phyloP scores from a whole-genome alignment of 2,113 vertebrate species.

The Chaetodon auriga region DNA sequence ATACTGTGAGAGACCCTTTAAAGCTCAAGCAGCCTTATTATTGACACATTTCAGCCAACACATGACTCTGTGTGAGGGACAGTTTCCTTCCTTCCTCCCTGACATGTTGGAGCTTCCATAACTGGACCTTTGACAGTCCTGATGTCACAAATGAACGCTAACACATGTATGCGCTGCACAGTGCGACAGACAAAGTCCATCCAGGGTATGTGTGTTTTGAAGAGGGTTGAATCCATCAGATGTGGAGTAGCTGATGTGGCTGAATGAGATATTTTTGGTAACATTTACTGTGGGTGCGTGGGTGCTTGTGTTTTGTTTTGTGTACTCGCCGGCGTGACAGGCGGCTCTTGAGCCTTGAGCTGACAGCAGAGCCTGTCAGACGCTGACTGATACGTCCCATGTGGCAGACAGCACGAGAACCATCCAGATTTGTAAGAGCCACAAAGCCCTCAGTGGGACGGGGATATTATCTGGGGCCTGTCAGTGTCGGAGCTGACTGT shows the following conservation, averaged over 20 bases:
- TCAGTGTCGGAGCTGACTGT: conserved; percentile 63
- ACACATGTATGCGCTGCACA: background rate
- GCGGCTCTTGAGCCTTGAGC: conserved; percentile 59
- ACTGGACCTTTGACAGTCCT: background rate
- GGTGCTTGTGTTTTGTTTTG: conserved; percentile 43
- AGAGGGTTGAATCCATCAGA: background rate
- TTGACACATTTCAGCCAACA: conserved; percentile 17
- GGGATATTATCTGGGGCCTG: conserved; percentile 70
- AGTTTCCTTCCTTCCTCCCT: background rate
- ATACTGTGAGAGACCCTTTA: background rate
- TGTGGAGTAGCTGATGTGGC: conserved; percentile 1
- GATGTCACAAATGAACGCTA: background rate
- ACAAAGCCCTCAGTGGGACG: conserved; percentile 53
- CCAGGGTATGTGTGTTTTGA: background rate
- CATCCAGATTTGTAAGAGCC: conserved; percentile 61
- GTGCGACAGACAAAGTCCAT: background rate
- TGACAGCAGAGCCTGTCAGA: conserved; percentile 70
- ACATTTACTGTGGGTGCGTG: conserved; percentile 24
- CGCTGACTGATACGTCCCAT: conserved; percentile 67
- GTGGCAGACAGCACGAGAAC: conserved; percentile 61
- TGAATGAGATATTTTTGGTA: conserved; percentile 26
- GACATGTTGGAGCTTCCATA: background rate
- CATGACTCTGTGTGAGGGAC: background rate
- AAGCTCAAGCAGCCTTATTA: conserved; percentile 2
- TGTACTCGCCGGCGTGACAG: conserved; percentile 42